Conservation (phyloP, 2,797 vertebrate species). For the Chromobotia macracanthus region DNA sequence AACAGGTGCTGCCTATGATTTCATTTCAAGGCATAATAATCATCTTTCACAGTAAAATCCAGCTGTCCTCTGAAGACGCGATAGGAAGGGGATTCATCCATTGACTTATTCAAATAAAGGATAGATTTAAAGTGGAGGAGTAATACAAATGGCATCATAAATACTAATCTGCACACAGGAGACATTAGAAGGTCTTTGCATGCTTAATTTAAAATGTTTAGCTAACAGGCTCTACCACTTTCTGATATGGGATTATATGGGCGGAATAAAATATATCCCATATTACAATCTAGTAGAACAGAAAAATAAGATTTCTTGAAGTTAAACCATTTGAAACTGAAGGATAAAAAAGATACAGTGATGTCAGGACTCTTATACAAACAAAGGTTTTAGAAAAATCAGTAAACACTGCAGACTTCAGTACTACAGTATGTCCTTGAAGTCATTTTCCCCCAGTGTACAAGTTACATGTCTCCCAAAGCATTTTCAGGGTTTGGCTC, state of each 20-base stretch:
- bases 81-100: constrained; percentile 11
- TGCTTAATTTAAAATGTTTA: constrained; percentile 25
- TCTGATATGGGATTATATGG: constrained; percentile 6
- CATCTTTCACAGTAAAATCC: constrained; percentile 3
- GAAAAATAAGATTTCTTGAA: too few species aligned
- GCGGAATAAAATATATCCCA: background rate
- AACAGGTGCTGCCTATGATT: constrained; percentile 6
- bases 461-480: background rate
- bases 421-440: too few species aligned
- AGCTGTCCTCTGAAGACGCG: constrained; percentile 21
- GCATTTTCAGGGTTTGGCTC: background rate
- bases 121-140: background rate
- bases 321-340: too few species aligned
- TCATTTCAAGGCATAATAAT: constrained; percentile 12
- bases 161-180: background rate
- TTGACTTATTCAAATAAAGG: constrained; percentile 12
- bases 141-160: constrained; percentile 37
- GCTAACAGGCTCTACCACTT: constrained; percentile 1
- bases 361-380: too few species aligned
- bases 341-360: too few species aligned
- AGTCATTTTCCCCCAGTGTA: too few species aligned
- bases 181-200: constrained; percentile 1
- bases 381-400: too few species aligned
- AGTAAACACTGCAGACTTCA: too few species aligned
- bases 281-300: background rate